Percentiles rank a stretch among this genome's conserved stretches.
Evolutionary conservation across 2,797 vertebrate species (phyloP).

Genomic region (Sciurus carolinensis): DNA sequence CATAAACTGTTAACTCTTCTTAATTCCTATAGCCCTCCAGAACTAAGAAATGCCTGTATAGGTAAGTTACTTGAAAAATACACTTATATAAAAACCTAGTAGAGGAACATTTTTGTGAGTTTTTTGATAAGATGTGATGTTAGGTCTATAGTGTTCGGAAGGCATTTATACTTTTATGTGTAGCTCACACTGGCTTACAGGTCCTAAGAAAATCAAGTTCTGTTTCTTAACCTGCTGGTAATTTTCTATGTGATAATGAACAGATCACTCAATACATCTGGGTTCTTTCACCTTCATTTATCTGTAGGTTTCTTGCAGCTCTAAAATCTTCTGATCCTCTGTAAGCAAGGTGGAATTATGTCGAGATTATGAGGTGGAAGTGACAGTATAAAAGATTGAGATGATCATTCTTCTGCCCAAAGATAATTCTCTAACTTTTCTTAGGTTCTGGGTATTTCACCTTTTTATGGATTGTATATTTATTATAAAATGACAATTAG

Average conservation of each 20-base stretch:
- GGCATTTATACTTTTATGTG: background rate
- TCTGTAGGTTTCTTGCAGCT: slow-evolving; percentile 16
- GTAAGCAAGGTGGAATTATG: background rate
- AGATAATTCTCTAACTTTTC: slow-evolving; percentile 34
- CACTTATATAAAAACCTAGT: background rate
- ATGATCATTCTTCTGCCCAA: slow-evolving; percentile 60
- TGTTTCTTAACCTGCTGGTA: slow-evolving; percentile 14
- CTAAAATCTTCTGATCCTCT: background rate
- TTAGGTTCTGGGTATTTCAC: slow-evolving; percentile 33
- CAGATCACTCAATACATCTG: background rate
- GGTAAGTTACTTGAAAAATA: slow-evolving; percentile 90
- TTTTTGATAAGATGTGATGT: background rate
- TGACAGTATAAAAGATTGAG: slow-evolving; percentile 27
- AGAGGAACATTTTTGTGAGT: slow-evolving; percentile 25
- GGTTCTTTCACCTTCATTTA: slow-evolving; percentile 23
- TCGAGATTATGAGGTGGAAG: slow-evolving; percentile 23
- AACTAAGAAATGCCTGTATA: slow-evolving; percentile 97
- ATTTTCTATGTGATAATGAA: background rate
- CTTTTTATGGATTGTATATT: slow-evolving; percentile 43
- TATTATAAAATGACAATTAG: slow-evolving; percentile 34
- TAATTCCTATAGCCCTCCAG: slow-evolving; percentile 98
- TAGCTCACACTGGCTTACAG: slow-evolving; percentile 27
- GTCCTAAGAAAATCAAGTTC: slow-evolving; percentile 34
- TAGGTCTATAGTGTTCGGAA: slow-evolving; percentile 36
- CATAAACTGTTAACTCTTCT: slow-evolving; percentile 98